Evolutionary conservation across 2,888 invertebrate genomes (phyloP), one percentile per base, ranked within the genome.

Genomic region (Nymphalis urticae): DNA sequence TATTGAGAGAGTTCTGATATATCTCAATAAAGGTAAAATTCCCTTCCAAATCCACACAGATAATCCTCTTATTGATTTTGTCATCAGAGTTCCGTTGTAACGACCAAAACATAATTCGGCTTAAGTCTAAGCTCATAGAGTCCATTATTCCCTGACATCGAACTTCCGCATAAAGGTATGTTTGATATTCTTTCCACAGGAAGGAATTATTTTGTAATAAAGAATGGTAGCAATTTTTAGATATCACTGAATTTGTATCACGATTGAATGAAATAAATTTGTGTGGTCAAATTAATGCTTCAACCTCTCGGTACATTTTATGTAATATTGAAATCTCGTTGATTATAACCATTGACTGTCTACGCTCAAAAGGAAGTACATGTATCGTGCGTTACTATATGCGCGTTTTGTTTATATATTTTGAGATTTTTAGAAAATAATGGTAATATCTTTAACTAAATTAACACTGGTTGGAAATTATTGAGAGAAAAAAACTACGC

Each of bases 41-140:
- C 17, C 32, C 54, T 54, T 19, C 53, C 21, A 56, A 32, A 32
- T 56, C 56, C 8, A 56, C 32, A n/a, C n/a, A 56, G 17, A 56
- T 56, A 56, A 56, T 56, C 56, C 32, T n/a, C 36, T 36, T 56
- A 56, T 56, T n/a, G 56, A 56, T 56, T 56, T 56, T 56, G 32
- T 32, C 32, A 32, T 56, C 17, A 56, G 32, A 56, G 3, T n/a
- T n/a, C n/a, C 21, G 16, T 32, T 32, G 17, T 17, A 17, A 36
- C 3, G n/a, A 16, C 24, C 53, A 27, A 53, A 27, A 24, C 53
- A 24, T 24, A 53, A 24, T 53, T 24, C 53, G 4, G 16, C 24
- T 53, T 53, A 53, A 24, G 16, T 13, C 32, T 0, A n/a, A 17
- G 32, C 17, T 3, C n/a, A 32, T 36, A 56, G n/a, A 32, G 56